Conservation (phyloP, 2,888 invertebrate species). For the Lasioglossum calceatum region DNA sequence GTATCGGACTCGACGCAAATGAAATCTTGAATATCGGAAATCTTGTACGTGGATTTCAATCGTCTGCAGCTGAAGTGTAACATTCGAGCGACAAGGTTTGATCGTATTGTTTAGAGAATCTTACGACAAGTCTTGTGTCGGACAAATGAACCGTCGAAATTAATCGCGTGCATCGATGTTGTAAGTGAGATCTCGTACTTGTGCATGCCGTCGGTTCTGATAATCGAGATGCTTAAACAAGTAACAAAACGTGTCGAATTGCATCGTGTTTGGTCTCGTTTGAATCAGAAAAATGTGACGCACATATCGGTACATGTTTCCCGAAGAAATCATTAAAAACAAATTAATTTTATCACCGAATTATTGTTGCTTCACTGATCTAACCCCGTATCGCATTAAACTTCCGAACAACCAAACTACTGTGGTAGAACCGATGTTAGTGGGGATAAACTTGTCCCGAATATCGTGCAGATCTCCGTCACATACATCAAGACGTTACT, state of each 20-base stretch:
- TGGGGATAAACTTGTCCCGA: too few relatives aligned
- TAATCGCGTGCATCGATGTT: background rate
- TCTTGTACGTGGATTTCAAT: conserved; percentile 1
- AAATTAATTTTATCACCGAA: too few relatives aligned
- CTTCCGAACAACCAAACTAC: too few relatives aligned
- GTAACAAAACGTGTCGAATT: too few relatives aligned
- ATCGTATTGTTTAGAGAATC: background rate
- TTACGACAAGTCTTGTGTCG: background rate
- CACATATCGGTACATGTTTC: too few relatives aligned
- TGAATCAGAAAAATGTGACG: too few relatives aligned
- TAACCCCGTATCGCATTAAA: too few relatives aligned
- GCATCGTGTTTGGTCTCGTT: too few relatives aligned
- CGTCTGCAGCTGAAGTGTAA: background rate
- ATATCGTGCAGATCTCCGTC: too few relatives aligned
- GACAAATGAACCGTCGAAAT: background rate
- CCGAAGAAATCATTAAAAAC: too few relatives aligned
- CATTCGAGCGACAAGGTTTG: background rate
- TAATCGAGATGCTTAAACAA: background rate
- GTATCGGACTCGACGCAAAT: background rate
- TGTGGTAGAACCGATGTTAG: too few relatives aligned
- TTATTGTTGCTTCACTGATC: too few relatives aligned
- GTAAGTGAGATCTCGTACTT: background rate
- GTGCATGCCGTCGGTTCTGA: background rate
- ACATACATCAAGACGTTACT: background rate
- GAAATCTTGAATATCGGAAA: background rate